Conservation (phyloP, 2,797 vertebrate species). For the Percopsis omiscomaycus region DNA sequence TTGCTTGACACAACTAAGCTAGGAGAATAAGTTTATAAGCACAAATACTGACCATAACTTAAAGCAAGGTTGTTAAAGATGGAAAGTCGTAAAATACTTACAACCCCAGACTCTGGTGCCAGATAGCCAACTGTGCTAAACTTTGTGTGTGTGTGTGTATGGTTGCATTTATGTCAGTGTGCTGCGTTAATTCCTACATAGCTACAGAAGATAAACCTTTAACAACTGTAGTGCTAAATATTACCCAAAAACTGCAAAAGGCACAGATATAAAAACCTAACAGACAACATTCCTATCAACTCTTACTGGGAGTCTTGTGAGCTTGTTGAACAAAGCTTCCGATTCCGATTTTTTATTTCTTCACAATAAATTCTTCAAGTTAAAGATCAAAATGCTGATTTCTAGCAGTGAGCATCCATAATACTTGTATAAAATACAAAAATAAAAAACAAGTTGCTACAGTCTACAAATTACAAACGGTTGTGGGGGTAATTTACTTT, state of each 20-base stretch:
- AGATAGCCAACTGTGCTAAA: slow-evolving; percentile 48
- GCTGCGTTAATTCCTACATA: slow-evolving; percentile 64
- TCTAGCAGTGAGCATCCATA: slow-evolving; percentile 66
- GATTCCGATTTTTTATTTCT: slow-evolving; percentile 32
- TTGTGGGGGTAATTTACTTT: slow-evolving; percentile 44
- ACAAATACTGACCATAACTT: slow-evolving; percentile 28
- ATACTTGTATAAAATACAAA: slow-evolving; percentile 49
- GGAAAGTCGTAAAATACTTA: slow-evolving; percentile 25
- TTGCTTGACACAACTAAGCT: slow-evolving; percentile 35
- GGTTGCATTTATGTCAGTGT: slow-evolving; percentile 54
- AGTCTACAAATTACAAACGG: slow-evolving; percentile 54
- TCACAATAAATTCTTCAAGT: slow-evolving; percentile 61
- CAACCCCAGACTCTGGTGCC: slow-evolving; percentile 50
- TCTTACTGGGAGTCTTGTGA: slow-evolving; percentile 67
- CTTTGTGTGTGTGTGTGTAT: background rate
- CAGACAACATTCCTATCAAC: slow-evolving; percentile 73
- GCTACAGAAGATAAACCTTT: slow-evolving; percentile 68
- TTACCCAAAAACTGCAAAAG: slow-evolving; percentile 73
- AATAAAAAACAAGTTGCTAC: slow-evolving; percentile 56
- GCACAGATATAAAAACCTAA: slow-evolving; percentile 75
- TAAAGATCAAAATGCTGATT: slow-evolving; percentile 64
- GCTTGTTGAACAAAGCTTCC: slow-evolving; percentile 42
- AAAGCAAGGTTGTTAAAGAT: slow-evolving; percentile 29
- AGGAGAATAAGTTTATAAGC: slow-evolving; percentile 42
- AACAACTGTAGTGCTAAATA: slow-evolving; percentile 69